phyloP scores from a whole-genome alignment of 2,797 vertebrate genomes.

The Craterocephalus amniculus region DNA sequence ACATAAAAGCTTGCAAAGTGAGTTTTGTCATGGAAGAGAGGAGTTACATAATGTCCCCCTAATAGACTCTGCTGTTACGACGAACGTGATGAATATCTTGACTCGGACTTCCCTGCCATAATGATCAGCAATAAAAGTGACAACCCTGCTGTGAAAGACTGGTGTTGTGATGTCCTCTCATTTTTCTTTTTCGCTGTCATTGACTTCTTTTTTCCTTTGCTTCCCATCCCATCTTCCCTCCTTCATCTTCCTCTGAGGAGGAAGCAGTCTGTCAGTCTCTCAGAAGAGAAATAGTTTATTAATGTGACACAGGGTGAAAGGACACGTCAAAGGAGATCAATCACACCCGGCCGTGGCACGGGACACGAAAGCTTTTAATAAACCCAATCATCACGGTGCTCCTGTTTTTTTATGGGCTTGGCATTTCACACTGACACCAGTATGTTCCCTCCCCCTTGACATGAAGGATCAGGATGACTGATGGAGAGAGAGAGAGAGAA shows the following conservation, averaged over 20 bases:
- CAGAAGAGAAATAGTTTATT: conserved; percentile 72
- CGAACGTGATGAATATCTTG: conserved; percentile 41
- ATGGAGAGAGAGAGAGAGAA: conserved; percentile 26
- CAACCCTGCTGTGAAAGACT: conserved; percentile 19
- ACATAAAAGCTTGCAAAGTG: conserved; percentile 26
- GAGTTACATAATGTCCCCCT: conserved; percentile 36
- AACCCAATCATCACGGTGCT: conserved; percentile 68
- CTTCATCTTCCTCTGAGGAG: conserved; percentile 45
- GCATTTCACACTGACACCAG: conserved; percentile 47
- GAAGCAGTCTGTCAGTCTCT: conserved; percentile 72
- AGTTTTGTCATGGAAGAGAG: conserved; percentile 20
- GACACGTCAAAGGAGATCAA: conserved; percentile 78
- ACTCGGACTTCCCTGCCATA: conserved; percentile 28
- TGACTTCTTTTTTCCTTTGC: conserved; percentile 15
- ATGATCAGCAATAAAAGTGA: conserved; percentile 49
- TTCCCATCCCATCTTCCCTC: conserved; percentile 17
- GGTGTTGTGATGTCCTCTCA: conserved; percentile 7
- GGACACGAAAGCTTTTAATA: conserved; percentile 75
- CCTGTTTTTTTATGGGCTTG: conserved; percentile 24
- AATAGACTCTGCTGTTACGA: conserved; percentile 30
- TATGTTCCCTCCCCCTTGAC: conserved; percentile 27
- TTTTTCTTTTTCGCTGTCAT: conserved; percentile 3
- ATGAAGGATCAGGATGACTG: conserved; percentile 42
- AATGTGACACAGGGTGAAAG: conserved; percentile 82
- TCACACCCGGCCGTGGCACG: conserved; percentile 60